Evolutionary conservation across 2,797 vertebrate genomes (phyloP).

Genomic region (Apogon talboti): DNA sequence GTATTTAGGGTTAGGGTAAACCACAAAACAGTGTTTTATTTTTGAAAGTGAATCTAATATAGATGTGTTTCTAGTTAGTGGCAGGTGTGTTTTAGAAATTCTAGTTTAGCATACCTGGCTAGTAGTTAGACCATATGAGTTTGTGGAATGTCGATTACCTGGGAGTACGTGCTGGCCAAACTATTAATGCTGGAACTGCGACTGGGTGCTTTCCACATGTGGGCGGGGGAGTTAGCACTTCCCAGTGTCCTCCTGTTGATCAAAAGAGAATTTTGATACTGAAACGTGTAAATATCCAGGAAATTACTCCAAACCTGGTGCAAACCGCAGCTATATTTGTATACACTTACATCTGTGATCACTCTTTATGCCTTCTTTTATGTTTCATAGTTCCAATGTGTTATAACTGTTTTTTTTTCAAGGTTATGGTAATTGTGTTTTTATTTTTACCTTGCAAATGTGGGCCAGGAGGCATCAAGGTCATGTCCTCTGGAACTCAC

Average conservation of each 20-base stretch:
- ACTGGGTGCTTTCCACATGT: conserved; percentile 93
- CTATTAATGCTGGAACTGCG: conserved; percentile 97
- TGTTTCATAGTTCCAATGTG: neutral
- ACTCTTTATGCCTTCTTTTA: neutral
- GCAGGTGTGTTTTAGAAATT: too few species aligned
- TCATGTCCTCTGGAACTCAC: conserved; percentile 94
- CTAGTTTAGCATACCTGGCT: too few species aligned
- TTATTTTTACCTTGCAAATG: conserved; percentile 92
- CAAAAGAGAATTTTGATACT: conserved; percentile 12
- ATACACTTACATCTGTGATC: neutral
- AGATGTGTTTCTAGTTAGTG: too few species aligned
- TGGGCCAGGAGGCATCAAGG: conserved; percentile 94
- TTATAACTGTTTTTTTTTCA: neutral
- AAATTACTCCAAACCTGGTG: neutral
- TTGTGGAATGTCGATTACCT: conserved; percentile 79
- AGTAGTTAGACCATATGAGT: too few species aligned
- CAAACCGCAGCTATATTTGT: neutral
- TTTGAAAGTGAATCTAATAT: too few species aligned
- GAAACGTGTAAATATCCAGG: conserved; percentile 1
- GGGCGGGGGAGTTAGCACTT: conserved; percentile 85
- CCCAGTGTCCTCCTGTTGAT: conserved; percentile 88
- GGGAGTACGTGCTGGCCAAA: conserved; percentile 92
- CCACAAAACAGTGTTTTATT: too few species aligned
- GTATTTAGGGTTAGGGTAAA: too few species aligned
- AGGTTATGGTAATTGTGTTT: neutral